A percentile compares a stretch with the other conserved stretches of the same genome.
These are phyloP conservation scores for Glaucidium brasilianum DNA, from an alignment of 2,113 vertebrate genomes.

Conservation along the genomic window DNA sequence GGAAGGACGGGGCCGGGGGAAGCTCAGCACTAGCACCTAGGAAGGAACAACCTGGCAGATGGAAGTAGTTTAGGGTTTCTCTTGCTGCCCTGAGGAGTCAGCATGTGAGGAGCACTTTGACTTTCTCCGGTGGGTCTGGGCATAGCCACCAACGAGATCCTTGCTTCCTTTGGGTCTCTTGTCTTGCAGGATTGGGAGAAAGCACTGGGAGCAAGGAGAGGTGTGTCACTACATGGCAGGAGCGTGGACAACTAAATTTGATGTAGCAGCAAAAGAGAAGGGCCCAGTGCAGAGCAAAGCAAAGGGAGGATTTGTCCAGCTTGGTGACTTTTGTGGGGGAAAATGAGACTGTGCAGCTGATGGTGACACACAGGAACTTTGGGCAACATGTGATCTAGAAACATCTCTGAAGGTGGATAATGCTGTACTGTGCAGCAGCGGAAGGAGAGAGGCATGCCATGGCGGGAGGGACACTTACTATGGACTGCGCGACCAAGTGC, in stretches of 20 bases:
- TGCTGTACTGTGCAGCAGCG: not conserved
- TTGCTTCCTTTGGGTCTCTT: not conserved
- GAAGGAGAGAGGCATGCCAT: not conserved
- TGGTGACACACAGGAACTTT: not conserved
- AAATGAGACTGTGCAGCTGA: not conserved
- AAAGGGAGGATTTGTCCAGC: not conserved
- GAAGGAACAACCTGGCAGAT: not conserved
- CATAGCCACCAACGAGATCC: not conserved
- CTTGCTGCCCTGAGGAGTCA: not conserved
- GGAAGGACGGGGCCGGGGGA: not conserved
- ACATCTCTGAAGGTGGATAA: not conserved
- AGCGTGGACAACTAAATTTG: not conserved
- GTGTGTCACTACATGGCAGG: not conserved
- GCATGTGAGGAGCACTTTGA: not conserved
- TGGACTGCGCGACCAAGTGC: not conserved
- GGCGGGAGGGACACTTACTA: not conserved
- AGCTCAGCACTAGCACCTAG: not conserved
- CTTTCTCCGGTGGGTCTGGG: not conserved
- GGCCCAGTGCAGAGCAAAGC: not conserved
- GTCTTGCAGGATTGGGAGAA: not conserved
- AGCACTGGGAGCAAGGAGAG: not conserved
- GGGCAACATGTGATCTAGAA: not conserved
- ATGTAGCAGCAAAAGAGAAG: not conserved
- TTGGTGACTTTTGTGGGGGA: not conserved
- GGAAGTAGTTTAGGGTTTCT: not conserved